phyloP scores from a whole-genome alignment of 2,113 vertebrate genomes.

The Myotis lucifugus region DNA sequence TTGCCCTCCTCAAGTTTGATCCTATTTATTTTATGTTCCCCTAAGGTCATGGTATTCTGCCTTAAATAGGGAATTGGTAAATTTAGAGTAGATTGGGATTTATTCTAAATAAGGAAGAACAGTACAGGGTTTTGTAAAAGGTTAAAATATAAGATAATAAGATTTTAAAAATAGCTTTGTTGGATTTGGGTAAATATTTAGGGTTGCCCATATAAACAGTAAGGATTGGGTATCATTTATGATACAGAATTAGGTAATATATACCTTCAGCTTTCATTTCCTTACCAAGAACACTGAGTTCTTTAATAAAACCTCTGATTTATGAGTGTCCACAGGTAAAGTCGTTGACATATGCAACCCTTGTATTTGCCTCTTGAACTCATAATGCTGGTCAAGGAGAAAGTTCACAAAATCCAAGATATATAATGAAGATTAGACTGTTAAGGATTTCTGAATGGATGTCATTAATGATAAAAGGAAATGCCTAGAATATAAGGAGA shows the following conservation, averaged over 20 bases:
- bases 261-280: not conserved
- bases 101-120: not conserved
- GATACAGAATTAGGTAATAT: not conserved
- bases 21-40: not conserved
- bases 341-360: not conserved
- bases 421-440: not conserved
- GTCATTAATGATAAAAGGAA: not conserved
- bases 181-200: not conserved
- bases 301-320: not conserved
- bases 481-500: not conserved
- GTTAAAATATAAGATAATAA: not conserved
- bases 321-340: not conserved
- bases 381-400: not conserved
- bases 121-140: not conserved
- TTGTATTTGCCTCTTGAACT: not conserved
- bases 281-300: not conserved
- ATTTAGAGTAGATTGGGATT: not conserved
- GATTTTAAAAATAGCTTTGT: not conserved
- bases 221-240: not conserved
- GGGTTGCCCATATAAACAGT: not conserved
- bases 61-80: not conserved
- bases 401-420: not conserved
- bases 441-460: not conserved
- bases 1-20: not conserved
- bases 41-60: not conserved